Conservation (phyloP, 2,888 invertebrate genomes). For the Tricholauxania praeusta region DNA sequence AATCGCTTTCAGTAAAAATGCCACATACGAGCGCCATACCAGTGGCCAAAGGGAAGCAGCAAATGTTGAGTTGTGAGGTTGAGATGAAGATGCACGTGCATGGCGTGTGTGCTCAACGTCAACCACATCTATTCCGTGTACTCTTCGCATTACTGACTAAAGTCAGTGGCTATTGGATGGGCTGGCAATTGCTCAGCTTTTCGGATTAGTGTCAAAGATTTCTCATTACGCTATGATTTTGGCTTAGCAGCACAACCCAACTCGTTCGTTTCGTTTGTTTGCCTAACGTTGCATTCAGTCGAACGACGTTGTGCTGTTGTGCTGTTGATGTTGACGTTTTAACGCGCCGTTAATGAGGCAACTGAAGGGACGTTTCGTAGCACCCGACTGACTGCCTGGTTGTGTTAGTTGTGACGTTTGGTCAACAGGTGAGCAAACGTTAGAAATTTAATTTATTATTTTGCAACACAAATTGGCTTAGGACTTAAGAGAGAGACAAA, state of each 20-base stretch:
- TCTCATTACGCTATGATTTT: slow-evolving; percentile 2
- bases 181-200: slow-evolving; percentile 23
- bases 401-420: slow-evolving; percentile 19
- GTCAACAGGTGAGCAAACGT: slow-evolving; percentile 42
- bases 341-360: slow-evolving; percentile 24
- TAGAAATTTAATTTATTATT: slow-evolving; percentile 11
- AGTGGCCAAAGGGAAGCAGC: not conserved
- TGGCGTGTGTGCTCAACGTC: not conserved
- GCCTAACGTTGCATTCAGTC: not conserved
- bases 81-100: slow-evolving; percentile 7
- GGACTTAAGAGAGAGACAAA: not conserved
- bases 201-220: slow-evolving; percentile 28
- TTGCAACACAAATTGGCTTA: slow-evolving; percentile 29
- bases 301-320: not conserved
- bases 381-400: not conserved
- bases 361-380: not conserved
- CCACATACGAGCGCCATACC: no score
- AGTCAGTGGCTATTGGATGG: no score
- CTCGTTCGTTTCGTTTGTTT: not conserved
- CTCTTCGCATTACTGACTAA: no score
- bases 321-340: not conserved
- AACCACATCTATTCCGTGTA: not conserved
- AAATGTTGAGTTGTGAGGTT: not conserved
- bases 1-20: no score
- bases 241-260: not conserved